Base-by-base conservation (phyloP, 2,113 vertebrate species). In the Cryptotis parvus region DNA sequence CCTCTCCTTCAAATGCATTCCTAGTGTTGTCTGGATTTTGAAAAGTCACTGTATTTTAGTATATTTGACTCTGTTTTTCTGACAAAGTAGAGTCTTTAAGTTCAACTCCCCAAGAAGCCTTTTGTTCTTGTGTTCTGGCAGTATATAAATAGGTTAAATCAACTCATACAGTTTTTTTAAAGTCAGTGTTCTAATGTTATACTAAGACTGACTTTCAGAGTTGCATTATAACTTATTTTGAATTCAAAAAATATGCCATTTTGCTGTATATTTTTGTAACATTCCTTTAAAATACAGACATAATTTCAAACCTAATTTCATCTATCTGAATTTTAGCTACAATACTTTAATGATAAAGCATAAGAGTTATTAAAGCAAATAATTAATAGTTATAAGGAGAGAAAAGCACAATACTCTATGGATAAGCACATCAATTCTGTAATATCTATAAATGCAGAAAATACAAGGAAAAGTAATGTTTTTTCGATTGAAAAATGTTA, bases 131-230 rank as follows among this genome's bases (percentile, higher is more conserved):
- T 89, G 94, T 96, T 96, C 87, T 94, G 95, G 90, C 82, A 94
- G 65, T 93, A 95, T 88, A 29, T 85, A 97, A 97, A 97, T 95
- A 96, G 69, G 92, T 96, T 93, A 96, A 97, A 96, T 94, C 63
- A 95, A n/a, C 84, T 86, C 86, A 92, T 88, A 89, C 33, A 79
- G 86, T 95, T 97, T 65, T 95, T 96, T 88, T 92, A 96, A 97
- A 96, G 93, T 35, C 89, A 93, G 52, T 94, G 52, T 74, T 96
- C 95, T 93, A 90, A 87, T 76, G 65, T 92, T 82, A 84, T 5
- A 84, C 29, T 87, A 73, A 95, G 91, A 96, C 45, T 91, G 90
- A 96, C 58, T 90, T 92, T 93, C 43, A 76, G 80, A 91, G 52
- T 24, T 45, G 33, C 27, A 79, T 15, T 78, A 14, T 26, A 87